Evolutionary conservation across 2,113 vertebrate genomes (phyloP).

Genomic region (Upupa epops): DNA sequence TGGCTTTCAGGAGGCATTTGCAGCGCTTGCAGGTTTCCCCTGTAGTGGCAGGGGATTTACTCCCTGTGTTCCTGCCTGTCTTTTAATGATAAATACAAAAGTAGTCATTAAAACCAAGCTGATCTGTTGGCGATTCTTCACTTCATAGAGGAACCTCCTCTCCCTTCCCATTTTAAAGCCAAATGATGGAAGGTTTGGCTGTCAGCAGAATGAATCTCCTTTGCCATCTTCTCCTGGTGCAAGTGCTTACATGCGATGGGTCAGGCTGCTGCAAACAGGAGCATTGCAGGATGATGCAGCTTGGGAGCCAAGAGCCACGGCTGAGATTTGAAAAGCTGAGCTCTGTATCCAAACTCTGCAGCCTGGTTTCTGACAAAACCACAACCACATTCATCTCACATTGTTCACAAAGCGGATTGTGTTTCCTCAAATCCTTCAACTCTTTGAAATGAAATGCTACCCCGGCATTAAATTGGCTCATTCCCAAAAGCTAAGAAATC

Average conservation of each 20-base stretch:
- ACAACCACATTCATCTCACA: constrained; percentile 1
- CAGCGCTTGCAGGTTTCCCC: background rate
- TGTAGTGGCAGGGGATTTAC: background rate
- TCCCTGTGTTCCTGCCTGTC: background rate
- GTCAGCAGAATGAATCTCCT: background rate
- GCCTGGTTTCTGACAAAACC: background rate
- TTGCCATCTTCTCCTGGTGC: background rate
- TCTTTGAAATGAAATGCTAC: constrained; percentile 33
- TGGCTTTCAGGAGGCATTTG: background rate
- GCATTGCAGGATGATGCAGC: background rate
- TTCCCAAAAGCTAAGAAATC: constrained; percentile 29
- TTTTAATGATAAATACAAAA: background rate
- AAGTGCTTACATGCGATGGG: background rate
- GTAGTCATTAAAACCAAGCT: background rate
- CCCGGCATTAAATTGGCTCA: constrained; percentile 24
- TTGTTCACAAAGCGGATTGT: constrained; percentile 18
- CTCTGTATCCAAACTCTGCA: background rate
- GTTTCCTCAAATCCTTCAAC: constrained; percentile 16
- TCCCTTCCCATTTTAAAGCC: background rate
- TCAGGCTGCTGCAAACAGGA: background rate
- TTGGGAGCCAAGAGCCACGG: background rate
- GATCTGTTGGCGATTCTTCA: background rate
- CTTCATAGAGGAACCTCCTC: background rate
- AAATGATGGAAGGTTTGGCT: background rate
- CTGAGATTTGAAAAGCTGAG: background rate